These are phyloP conservation scores for Alouatta caraya DNA, from an alignment of 2,797 vertebrate genomes.

Conservation along the genomic window DNA sequence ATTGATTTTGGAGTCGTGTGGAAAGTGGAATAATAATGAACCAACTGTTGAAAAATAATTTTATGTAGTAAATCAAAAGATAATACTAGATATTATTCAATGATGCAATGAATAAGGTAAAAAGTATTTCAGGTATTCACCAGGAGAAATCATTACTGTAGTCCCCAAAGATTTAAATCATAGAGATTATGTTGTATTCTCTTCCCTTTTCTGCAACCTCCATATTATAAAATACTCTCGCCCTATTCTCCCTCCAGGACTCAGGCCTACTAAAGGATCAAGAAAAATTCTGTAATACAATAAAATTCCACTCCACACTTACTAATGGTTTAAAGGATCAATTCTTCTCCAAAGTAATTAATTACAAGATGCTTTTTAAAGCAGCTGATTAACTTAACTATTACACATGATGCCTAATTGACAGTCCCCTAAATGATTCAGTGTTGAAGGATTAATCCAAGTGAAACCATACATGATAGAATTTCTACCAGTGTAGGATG, in stretches of 20 bases:
- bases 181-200: not conserved
- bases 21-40: not conserved
- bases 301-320: not conserved
- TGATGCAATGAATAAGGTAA: not conserved
- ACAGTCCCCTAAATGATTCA: not conserved
- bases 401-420: not conserved
- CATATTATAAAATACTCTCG: rapidly evolving
- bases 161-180: not conserved
- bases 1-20: not conserved
- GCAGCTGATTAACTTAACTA: not conserved
- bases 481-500: not conserved
- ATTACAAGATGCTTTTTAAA: not conserved
- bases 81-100: not conserved
- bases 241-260: rapidly evolving
- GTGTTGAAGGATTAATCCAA: not conserved
- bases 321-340: not conserved
- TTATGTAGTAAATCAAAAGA: not conserved
- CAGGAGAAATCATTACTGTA: not conserved
- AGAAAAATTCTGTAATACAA: not conserved
- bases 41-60: not conserved
- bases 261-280: not conserved
- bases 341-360: not conserved
- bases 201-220: not conserved
- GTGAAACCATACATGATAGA: not conserved
- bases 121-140: not conserved